Conservation (phyloP, 2,113 vertebrate species). For the Osmerus mordax region DNA sequence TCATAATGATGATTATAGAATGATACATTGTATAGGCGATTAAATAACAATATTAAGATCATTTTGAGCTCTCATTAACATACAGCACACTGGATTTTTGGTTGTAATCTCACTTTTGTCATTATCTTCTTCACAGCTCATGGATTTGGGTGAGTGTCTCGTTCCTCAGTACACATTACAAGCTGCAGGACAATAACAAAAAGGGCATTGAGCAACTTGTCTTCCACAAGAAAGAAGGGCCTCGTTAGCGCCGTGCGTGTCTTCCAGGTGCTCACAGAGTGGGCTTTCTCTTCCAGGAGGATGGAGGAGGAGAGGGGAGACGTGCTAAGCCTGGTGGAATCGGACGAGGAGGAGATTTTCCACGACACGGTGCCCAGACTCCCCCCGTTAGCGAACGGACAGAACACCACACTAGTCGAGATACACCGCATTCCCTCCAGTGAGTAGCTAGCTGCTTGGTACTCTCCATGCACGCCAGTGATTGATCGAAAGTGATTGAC, state of each 20-base stretch:
- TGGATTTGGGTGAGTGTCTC: slow-evolving; percentile 67
- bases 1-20: not conserved
- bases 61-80: too few species aligned
- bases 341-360: slow-evolving; percentile 77
- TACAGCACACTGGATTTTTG: too few species aligned
- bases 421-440: slow-evolving; percentile 68
- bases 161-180: not conserved
- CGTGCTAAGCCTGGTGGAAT: slow-evolving; percentile 86
- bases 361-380: slow-evolving; percentile 57
- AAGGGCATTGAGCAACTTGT: not conserved
- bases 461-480: not conserved
- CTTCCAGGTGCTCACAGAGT: not conserved
- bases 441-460: slow-evolving; percentile 30
- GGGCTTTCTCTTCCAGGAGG: slow-evolving; percentile 30
- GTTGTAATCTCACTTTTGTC: not conserved
- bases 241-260: too few species aligned
- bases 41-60: too few species aligned
- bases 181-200: not conserved
- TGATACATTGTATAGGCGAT: too few species aligned
- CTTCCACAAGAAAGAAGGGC: not conserved
- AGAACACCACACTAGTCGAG: slow-evolving; percentile 64
- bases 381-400: slow-evolving; percentile 59
- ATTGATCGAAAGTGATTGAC: too few species aligned
- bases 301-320: slow-evolving; percentile 64
- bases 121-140: slow-evolving; percentile 55